Evolutionary conservation across 2,113 vertebrate species (phyloP).

Genomic region (Rhinogobius similis): DNA sequence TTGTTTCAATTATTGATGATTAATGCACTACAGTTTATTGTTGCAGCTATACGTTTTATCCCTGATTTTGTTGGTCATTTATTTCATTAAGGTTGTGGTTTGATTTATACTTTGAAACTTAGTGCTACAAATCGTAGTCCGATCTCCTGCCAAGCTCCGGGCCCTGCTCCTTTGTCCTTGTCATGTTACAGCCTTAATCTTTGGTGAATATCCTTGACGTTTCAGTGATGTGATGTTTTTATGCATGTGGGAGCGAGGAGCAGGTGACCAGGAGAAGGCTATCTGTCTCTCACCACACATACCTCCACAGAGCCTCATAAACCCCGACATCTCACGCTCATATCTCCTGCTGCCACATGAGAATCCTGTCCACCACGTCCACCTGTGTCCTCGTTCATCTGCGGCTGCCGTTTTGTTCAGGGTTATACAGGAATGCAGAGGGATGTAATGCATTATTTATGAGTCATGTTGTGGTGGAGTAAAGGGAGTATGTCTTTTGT

Average conservation of each 20-base stretch:
- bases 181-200: neutral
- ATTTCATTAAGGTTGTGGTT: too few species aligned
- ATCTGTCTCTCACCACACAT: neutral
- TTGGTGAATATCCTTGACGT: conserved; percentile 27
- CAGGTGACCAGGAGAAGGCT: conserved; percentile 40
- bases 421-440: conserved; percentile 25
- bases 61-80: too few species aligned
- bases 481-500: neutral
- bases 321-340: conserved; percentile 13
- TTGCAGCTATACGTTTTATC: too few species aligned
- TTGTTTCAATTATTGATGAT: too few species aligned
- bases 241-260: conserved; percentile 29
- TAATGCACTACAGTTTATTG: too few species aligned
- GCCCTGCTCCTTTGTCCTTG: conserved; percentile 28
- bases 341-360: conserved; percentile 41
- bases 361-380: conserved; percentile 23
- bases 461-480: neutral
- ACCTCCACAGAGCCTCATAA: neutral
- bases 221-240: conserved; percentile 4
- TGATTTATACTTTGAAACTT: too few species aligned
- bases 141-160: too few species aligned
- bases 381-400: conserved; percentile 52
- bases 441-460: conserved; percentile 51
- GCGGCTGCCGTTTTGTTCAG: conserved; percentile 25
- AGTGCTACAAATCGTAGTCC: too few species aligned